Evolutionary conservation across 2,113 vertebrate genomes (phyloP), one percentile per base, ranked within the genome.

Genomic region (Mustela lutreola): DNA sequence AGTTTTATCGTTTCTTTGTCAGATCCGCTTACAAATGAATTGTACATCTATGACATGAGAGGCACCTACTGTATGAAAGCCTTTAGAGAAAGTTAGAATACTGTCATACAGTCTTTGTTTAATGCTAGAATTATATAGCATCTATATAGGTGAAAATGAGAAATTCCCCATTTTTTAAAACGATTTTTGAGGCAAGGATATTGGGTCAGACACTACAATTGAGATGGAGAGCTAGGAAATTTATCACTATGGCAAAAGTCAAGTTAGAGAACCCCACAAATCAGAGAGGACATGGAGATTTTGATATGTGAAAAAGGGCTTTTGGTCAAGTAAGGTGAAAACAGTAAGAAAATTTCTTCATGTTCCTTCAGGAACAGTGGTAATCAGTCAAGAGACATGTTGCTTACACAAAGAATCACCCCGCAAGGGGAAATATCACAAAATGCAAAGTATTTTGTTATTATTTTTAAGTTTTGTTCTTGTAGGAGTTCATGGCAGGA

Each of bases 401-500:
- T 82, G 11, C 50, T 24, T 80, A 93, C 15, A 85, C 71, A 97
- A 92, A 95, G 79, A 87, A 90, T 76, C 36, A 63, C 78, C 67
- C 89, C 15, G 53, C 10, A 78, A 70, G 36, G 70, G 86, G 82
- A 94, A 85, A 89, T 56, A 48, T 70, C 48, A 83, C 53, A 89
- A 91, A 89, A 86, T 56, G 7, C 11, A 26, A 80, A 89, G 21
- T 50, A 60, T 86, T 79, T 89, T 83, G 26, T 82, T 92, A 87
- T 91, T 93, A 65, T 42, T 92, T 97, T 92, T 95, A 36, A 82
- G 16, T 53, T 39, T 28, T 9, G 45, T 94, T 94, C 71, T 85
- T 76, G 0, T 71, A 93, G 56, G 88, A 92, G 63, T 92, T 89
- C n/a, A 26, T 65, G 2, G 58, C 39, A 92, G 31, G 62, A 97